A percentile compares a stretch with the other conserved stretches of the same genome.
phyloP scores from a whole-genome alignment of 1,140 invertebrate species.

The Anthonomus grandis region DNA sequence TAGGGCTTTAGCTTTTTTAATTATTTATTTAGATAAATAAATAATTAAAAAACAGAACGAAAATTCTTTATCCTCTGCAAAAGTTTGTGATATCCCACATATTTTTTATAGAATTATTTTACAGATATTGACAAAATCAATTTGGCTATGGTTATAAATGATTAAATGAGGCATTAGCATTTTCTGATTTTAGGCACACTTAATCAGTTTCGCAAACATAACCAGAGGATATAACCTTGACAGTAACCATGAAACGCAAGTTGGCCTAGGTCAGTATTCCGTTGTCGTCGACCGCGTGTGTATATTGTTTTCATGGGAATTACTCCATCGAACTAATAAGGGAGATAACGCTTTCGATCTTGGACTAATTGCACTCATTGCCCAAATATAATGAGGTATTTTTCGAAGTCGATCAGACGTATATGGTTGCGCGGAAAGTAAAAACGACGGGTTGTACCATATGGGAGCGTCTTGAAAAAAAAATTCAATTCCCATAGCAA shows the following conservation, averaged over 20 bases:
- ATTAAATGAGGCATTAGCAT: no score
- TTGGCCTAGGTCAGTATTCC: slow-evolving; percentile 1
- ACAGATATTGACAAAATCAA: no score
- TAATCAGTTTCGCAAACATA: slow-evolving; percentile 1
- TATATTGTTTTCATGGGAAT: slow-evolving; percentile 7
- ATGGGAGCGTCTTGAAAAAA: no score
- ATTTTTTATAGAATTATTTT: no score
- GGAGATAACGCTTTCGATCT: slow-evolving; percentile 1
- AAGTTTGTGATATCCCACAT: no score
- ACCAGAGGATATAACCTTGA: neutral
- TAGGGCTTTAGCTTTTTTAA: no score
- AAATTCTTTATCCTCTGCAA: no score
- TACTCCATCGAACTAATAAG: slow-evolving; percentile 1
- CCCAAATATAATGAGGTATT: slow-evolving; percentile 5
- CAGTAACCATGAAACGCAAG: neutral
- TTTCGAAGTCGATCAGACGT: neutral
- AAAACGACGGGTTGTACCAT: no score
- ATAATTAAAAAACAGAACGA: no score
- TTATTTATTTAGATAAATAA: no score
- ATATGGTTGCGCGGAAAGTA: slow-evolving; percentile 1
- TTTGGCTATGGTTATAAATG: no score
- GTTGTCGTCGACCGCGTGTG: slow-evolving; percentile 1
- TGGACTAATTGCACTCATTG: slow-evolving; percentile 4
- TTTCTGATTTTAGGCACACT: neutral
- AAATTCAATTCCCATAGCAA: no score